Base-by-base conservation (phyloP, 2,797 vertebrate species). In the Peromyscus attwateri region DNA sequence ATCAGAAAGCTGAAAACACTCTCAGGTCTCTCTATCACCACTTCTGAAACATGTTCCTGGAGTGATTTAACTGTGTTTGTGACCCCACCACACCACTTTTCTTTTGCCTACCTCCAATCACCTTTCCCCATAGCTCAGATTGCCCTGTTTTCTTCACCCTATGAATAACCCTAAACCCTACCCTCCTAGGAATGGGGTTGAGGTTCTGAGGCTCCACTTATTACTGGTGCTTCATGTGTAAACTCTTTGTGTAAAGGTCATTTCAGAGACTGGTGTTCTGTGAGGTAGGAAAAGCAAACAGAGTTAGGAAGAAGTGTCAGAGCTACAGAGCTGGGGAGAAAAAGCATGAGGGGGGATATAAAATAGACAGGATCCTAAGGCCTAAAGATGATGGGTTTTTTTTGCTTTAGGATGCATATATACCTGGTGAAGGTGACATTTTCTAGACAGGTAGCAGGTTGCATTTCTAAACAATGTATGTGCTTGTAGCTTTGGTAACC, bases 51-150 rank as follows among this genome's bases (percentile, higher is more conserved):
- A n/a, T 27, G 82, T 0, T 14, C 37, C 3, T 0, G 4, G 13
- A 49, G 52, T 75, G 52, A 29, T 55, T 43, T 68, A 29, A 37
- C n/a, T 16, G 23, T 43, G 37, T 25, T 46, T 17, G 37, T 0
- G 11, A 7, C 31, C 7, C 0, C 27, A 2, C 12, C 31, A 2
- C 0, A 19, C 19, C 23, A 12, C 6, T 21, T 23, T 17, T 31
- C 14, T 17, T 52, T 21, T 21, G 60, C 60, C 46, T 29, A 43
- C 27, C 7, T 83, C 25, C 23, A 9, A 13, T 12, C 40, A 31
- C 6, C 25, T 27, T 60, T 55, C 25, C 10, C 40, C 64, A 14
- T 16, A 11, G 52, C 52, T 62, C 52, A 49, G 34, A 17, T 0
- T 8, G 64, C 25, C 81, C 40, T 60, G 34, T 19, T 46, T 43